Base-by-base conservation (phyloP, 2,888 invertebrate genomes). In the Heteropelma amictum region DNA sequence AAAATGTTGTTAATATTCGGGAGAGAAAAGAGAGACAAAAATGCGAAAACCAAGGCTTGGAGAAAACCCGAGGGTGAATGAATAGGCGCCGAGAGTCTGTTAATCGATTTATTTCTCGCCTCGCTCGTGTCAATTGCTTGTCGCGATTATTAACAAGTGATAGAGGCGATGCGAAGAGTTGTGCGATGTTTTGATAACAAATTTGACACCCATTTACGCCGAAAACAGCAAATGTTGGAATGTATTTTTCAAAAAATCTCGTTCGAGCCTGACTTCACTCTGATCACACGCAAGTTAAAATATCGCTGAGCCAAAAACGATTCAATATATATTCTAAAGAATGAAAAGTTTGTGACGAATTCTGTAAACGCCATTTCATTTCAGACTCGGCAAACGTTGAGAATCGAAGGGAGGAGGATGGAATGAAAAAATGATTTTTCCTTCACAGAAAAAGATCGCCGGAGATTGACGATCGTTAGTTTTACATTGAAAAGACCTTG, bases 401-500 rank as follows among this genome's bases (percentile, higher is more conserved):
- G n/a, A n/a, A n/a, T n/a, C n/a, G n/a, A n/a, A n/a, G n/a, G n/a
- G n/a, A n/a, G n/a, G n/a, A n/a, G n/a, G n/a, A n/a, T n/a, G n/a
- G n/a, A n/a, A n/a, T n/a, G n/a, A 21, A 54, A 53, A 35, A 54
- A 33, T 19, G 12, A 4, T 21, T 49, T 38, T 42, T 45, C 64
- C 28, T 28, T 61, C 33, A 1, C 5, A 30, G 40, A 28, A n/a
- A 61, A 76, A 79, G 80, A 83, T 82, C 80, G 77, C 70, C 76
- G 81, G 80, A 84, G 83, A 87, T 85, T 87, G 84, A 76, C 78
- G 77, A 80, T 83, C 85, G 86, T 87, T 86, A 86, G 79, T 79
- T 76, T 79, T 86, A 85, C 81, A 86, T 87, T 86, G 69, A 80
- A 81, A 86, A 84, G 86, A 63, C 86, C 86, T 86, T 86, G 86